Evolutionary conservation across 2,888 invertebrate genomes (phyloP).

Genomic region (Dryomyza anilis): DNA sequence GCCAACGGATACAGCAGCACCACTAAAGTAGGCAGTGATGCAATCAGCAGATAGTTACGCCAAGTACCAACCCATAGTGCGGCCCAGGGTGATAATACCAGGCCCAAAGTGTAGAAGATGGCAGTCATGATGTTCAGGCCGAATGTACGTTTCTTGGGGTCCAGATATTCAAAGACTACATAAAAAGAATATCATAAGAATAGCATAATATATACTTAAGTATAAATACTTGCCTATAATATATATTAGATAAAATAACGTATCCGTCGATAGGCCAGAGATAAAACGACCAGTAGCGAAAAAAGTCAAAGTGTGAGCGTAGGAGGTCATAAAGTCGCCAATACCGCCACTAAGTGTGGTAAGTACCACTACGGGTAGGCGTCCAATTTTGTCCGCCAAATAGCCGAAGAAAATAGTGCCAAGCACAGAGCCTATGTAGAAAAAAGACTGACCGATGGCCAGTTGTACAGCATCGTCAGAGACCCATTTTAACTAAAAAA

Average conservation of each 20-base stretch:
- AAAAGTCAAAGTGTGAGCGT: conserved; percentile 57
- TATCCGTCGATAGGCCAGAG: conserved; percentile 66
- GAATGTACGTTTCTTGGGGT: conserved; percentile 64
- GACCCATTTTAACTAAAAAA: conserved; percentile 65
- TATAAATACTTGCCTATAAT: conserved; percentile 63
- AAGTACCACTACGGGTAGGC: conserved; percentile 64
- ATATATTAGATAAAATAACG: conserved; percentile 67
- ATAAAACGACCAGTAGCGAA: conserved; percentile 64
- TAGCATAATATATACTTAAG: background rate
- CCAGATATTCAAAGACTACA: conserved; percentile 66
- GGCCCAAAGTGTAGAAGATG: conserved; percentile 64
- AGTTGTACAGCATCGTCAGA: conserved; percentile 65
- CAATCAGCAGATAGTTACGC: conserved; percentile 62
- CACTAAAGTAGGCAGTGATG: conserved; percentile 62
- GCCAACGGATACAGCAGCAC: conserved; percentile 62
- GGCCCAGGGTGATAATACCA: conserved; percentile 62
- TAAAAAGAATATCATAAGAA: too few species aligned
- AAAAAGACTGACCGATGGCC: conserved; percentile 65
- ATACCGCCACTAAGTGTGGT: conserved; percentile 63
- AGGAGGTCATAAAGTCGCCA: conserved; percentile 64
- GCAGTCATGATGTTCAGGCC: conserved; percentile 66
- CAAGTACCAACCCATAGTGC: conserved; percentile 62
- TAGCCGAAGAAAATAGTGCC: conserved; percentile 65
- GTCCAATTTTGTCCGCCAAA: conserved; percentile 64
- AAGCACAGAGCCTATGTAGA: conserved; percentile 66